Base-by-base conservation (phyloP, 2,888 invertebrate species). In the Spicauda simplicius region DNA sequence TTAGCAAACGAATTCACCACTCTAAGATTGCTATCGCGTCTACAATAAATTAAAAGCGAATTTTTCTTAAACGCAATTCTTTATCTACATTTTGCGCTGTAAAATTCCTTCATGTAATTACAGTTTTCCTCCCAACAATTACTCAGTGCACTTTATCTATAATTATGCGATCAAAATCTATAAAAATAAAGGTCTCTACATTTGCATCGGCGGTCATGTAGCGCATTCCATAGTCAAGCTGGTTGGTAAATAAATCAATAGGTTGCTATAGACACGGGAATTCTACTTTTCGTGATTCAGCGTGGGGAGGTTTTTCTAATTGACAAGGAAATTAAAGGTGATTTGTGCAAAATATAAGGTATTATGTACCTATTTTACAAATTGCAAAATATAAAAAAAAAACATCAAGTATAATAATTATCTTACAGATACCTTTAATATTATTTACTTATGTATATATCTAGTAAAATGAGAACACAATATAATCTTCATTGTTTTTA, bases 261-360 rank as follows among this genome's bases (percentile, higher is more conserved):
- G 20, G 45, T 76, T 77, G 73, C 78, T 74, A 78, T 78, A 76
- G 81, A 56, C 68, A 80, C 73, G 20, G 45, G 18, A 50, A 50
- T 10, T 50, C 14, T 50, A 50, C 50, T 18, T 16, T 18, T 3
- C 45, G 5, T n/a, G 45, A n/a, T 1, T 45, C 6, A 45, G 10
- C 7, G 33, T 33, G 10, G 45, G 45, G 45, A 5, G 2, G 45
- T n/a, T n/a, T 37, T 37, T 37, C 1, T 37, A 12, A 37, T 37
- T 37, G 37, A 37, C 37, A 12, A 37, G 33, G 25, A 30, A 30
- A 30, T 5, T 30, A 6, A 30, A 30, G 25, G n/a, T n/a, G n/a
- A 25, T 25, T 25, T 25, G 25, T 25, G 5, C 25, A 25, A 25
- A 25, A 25, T n/a, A n/a, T n/a, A n/a, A n/a, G n/a, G n/a, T n/a